Conservation (phyloP, 2,888 invertebrate species). For the Acrobasis suavella region DNA sequence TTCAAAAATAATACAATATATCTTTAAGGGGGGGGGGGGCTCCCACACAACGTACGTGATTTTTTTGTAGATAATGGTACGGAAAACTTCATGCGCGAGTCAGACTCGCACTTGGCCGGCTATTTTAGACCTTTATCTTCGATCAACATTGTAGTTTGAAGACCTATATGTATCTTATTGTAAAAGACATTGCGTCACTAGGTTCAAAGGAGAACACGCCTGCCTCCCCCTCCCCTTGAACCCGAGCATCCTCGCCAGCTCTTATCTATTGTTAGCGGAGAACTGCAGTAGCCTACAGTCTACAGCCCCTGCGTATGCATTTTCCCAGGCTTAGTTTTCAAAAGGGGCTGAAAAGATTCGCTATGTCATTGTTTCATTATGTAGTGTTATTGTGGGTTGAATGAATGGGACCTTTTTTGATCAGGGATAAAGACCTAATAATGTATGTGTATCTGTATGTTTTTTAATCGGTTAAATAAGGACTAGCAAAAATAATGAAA, state of each 20-base stretch:
- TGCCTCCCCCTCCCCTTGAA: constrained; percentile 33
- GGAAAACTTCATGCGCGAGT: too few species aligned
- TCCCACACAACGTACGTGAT: too few species aligned
- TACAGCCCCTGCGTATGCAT: constrained; percentile 33
- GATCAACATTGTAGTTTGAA: too few species aligned
- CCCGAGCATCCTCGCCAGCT: constrained; percentile 39
- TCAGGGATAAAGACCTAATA: not conserved
- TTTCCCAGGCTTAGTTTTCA: constrained; percentile 30
- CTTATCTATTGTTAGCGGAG: constrained; percentile 59
- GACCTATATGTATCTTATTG: too few species aligned
- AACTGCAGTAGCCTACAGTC: constrained; percentile 34
- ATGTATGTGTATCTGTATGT: too few species aligned
- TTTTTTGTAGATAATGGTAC: too few species aligned
- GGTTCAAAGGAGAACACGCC: constrained; percentile 16
- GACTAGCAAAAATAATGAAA: too few species aligned
- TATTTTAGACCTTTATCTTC: too few species aligned
- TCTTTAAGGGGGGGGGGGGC: too few species aligned
- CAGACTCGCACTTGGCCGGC: too few species aligned
- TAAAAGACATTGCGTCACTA: not conserved
- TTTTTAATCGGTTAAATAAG: too few species aligned
- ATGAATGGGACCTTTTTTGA: not conserved
- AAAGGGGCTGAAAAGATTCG: constrained; percentile 30
- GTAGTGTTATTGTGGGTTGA: constrained; percentile 14
- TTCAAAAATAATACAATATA: too few species aligned
- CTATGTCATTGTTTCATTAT: constrained; percentile 26